phyloP scores from a whole-genome alignment of 2,888 invertebrate species.

The Minunthozetes semirufus region DNA sequence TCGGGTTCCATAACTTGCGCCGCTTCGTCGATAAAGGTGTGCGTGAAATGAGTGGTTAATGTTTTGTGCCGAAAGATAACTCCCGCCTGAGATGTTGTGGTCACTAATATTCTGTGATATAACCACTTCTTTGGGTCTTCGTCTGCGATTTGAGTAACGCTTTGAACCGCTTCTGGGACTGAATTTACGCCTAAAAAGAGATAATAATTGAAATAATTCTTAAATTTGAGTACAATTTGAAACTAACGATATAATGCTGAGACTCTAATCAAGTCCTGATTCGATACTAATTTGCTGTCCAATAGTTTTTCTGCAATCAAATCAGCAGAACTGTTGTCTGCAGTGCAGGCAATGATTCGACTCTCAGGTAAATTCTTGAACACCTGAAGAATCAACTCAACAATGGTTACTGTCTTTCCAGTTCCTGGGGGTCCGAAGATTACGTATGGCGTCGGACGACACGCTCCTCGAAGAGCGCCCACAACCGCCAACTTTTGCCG shows the following conservation, averaged over 20 bases:
- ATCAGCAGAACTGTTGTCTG: constrained; percentile 88
- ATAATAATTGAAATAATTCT: not conserved
- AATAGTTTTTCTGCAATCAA: constrained; percentile 62
- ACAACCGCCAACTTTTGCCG: constrained; percentile 72
- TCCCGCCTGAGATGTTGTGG: constrained; percentile 64
- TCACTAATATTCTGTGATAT: constrained; percentile 72
- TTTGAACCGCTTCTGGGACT: not conserved
- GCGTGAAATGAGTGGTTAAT: constrained; percentile 71
- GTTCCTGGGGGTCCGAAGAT: constrained; percentile 58
- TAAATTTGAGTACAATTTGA: not conserved
- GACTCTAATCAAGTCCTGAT: constrained; percentile 66
- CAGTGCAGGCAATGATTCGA: constrained; percentile 68
- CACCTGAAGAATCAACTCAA: constrained; percentile 79
- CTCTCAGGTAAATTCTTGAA: constrained; percentile 45
- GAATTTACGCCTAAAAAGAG: not conserved
- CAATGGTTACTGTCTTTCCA: constrained; percentile 57
- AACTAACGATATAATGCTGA: constrained; percentile 48
- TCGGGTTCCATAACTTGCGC: constrained; percentile 90
- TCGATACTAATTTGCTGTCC: constrained; percentile 58
- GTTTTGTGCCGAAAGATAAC: constrained; percentile 49
- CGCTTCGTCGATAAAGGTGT: constrained; percentile 84
- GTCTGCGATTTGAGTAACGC: constrained; percentile 42
- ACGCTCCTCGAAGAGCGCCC: constrained; percentile 68
- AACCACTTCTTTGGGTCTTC: constrained; percentile 30
- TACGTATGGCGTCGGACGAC: constrained; percentile 71